Base-by-base conservation (phyloP, 2,888 invertebrate species). In the Ptychoptera contaminata region DNA sequence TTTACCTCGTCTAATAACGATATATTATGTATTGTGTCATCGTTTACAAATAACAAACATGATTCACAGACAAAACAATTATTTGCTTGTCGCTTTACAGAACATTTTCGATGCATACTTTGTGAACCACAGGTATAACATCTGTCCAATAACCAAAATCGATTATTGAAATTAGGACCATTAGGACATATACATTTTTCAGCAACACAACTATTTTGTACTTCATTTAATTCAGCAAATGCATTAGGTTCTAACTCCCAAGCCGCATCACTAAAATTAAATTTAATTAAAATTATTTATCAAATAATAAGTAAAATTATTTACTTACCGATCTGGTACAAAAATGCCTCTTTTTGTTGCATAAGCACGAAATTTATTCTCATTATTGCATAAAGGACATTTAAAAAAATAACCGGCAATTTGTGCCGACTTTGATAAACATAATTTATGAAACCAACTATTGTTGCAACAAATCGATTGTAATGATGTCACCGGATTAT, bases 241-340 rank as follows among this genome's bases (percentile, higher is more conserved):
- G 87, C 86, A 55, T 82, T 74, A 2, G 82, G 81, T 49, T 73
- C 79, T 10, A 74, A 55, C 57, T 90, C 88, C 90, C 88, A 90
- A 0, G 82, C 74, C 0, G 88, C 88, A 59, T 88, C 88, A 53
- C 83, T 83, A 59, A 10, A 56, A 52, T 48, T 47, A 44, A 16
- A 15, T 16, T 16, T 8, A 8, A n/a, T 37, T 43, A 9, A 12
- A 36, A 14, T 34, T n/a, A n/a, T n/a, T n/a, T n/a, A n/a, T n/a
- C n/a, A 14, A 6, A 35, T 6, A 9, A n/a, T n/a, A n/a, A n/a
- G n/a, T n/a, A 7, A 1, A 6, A 12, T n/a, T 16, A 6, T 15
- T 30, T 47, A 66, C 71, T 70, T 58, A 85, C 84, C 80, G 74
- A 54, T 85, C 78, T 0, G 88, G 88, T 37, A 90, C 75, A 47